Conservation (phyloP, 2,888 invertebrate genomes). For the Drosophila kambysellisi region DNA sequence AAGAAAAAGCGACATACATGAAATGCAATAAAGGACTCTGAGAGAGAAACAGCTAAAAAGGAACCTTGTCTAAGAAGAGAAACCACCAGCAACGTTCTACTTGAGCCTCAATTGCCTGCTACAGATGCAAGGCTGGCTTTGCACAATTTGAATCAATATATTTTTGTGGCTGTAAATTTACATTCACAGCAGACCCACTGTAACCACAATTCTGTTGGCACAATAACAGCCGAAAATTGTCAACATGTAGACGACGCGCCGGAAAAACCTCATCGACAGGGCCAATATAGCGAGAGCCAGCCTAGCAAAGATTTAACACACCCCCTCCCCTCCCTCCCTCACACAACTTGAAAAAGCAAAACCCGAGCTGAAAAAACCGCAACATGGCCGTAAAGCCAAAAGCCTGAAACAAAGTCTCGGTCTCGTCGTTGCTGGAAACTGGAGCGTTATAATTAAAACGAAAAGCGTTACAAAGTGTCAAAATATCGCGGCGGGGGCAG, state of each 20-base stretch:
- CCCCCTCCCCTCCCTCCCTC: background rate
- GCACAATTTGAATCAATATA: slow-evolving; percentile 8
- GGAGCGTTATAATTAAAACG: slow-evolving; percentile 64
- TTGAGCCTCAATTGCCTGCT: background rate
- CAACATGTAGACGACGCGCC: slow-evolving; percentile 18
- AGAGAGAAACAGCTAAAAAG: background rate
- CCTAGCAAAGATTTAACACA: slow-evolving; percentile 31
- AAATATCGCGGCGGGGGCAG: slow-evolving; percentile 45
- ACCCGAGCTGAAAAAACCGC: slow-evolving; percentile 24
- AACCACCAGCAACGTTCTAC: background rate
- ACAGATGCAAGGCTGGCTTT: background rate
- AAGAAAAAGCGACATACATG: background rate
- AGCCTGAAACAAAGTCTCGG: slow-evolving; percentile 7
- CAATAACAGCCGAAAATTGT: slow-evolving; percentile 31
- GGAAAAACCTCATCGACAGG: slow-evolving; percentile 42
- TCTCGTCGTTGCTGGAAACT: slow-evolving; percentile 15
- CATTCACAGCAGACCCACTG: slow-evolving; percentile 6
- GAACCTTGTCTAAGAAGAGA: background rate
- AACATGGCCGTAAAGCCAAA: slow-evolving; percentile 29
- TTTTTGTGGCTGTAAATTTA: background rate
- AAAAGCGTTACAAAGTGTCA: slow-evolving; percentile 62
- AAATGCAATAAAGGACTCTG: background rate
- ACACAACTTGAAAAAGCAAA: slow-evolving; percentile 16
- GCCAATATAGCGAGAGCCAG: slow-evolving; percentile 39
- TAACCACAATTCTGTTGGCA: background rate